Evolutionary conservation across 2,797 vertebrate species (phyloP), one percentile per base, ranked within the genome.

Genomic region (Ptychobarbus kaznakovi): DNA sequence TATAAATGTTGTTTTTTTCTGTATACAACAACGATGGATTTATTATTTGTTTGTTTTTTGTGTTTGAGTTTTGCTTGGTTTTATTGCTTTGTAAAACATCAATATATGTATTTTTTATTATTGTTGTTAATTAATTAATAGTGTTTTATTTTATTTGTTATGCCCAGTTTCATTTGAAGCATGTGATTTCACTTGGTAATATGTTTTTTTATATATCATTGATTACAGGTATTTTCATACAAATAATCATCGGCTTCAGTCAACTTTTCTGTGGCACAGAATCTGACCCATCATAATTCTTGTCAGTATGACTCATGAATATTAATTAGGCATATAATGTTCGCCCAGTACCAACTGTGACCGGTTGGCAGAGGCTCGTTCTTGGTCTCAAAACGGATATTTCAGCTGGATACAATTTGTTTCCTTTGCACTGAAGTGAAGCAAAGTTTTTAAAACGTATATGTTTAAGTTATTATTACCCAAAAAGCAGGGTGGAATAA

Each of bases 361-460:
- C n/a, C 6, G 6, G 61, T 35, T 80, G 61, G 56, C 40, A 79
- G 38, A 49, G 11, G 3, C 61, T 80, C 8, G 9, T 22, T 35
- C 38, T 28, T 44, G 38, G 22, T 63, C n/a, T 79, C 53, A 20
- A 25, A 78, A 44, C 9, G n/a, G n/a, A 80, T 28, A 49, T 80
- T 66, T 35, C 78, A 80, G 78, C 78, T 80, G 58, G 42, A 44
- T 66, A 22, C 78, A 66, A 65, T 80, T 66, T 66, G 61, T 80
- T 79, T 63, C 56, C 58, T 79, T 63, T 79, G 16, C 38, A 79
- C 38, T 40, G 56, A 79, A 75, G 73, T 56, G 22, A 76, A 56
- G 74, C 49, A 76, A 56, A 58, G 42, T 65, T 49, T 80, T 44
- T 73, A n/a, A 73, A 46, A 73, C 44, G 6, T 78, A 63, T 78